A percentile compares a stretch with the other conserved stretches of the same genome.
Conservation (phyloP, 2,113 vertebrate species). For the Suricata suricatta region DNA sequence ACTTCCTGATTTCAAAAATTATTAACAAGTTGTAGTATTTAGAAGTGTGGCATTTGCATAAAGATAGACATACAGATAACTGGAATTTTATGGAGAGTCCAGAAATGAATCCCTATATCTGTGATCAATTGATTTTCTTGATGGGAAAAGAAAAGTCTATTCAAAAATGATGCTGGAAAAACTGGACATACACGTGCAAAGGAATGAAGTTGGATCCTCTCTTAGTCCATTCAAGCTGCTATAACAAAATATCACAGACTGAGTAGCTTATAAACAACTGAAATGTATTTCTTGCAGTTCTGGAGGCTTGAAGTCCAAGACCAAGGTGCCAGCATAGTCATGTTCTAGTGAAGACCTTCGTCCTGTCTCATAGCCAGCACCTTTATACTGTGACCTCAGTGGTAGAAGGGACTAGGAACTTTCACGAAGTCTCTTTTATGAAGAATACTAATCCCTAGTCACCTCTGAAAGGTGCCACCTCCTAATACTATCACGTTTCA, state of each 20-base stretch:
- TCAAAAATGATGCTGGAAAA: background rate
- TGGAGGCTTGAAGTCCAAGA: background rate
- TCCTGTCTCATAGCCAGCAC: background rate
- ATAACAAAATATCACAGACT: background rate
- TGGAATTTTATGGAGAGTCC: background rate
- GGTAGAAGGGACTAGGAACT: background rate
- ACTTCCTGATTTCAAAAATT: background rate
- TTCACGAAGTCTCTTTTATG: background rate
- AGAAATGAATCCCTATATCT: background rate
- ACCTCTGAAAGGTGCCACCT: background rate
- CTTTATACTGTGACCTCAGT: background rate
- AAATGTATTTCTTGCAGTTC: background rate
- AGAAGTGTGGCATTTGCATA: background rate
- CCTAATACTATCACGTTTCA: background rate
- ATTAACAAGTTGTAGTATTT: background rate
- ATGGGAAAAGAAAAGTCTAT: background rate
- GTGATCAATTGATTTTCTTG: background rate
- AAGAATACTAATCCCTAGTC: background rate
- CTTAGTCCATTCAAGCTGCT: background rate
- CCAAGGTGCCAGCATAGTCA: background rate
- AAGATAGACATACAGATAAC: background rate
- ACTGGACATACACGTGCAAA: background rate
- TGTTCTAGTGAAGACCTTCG: background rate
- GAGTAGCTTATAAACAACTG: background rate
- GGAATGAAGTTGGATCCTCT: background rate